Base-by-base conservation (phyloP, 2,797 vertebrate species). In the Phalanger gymnotis region DNA sequence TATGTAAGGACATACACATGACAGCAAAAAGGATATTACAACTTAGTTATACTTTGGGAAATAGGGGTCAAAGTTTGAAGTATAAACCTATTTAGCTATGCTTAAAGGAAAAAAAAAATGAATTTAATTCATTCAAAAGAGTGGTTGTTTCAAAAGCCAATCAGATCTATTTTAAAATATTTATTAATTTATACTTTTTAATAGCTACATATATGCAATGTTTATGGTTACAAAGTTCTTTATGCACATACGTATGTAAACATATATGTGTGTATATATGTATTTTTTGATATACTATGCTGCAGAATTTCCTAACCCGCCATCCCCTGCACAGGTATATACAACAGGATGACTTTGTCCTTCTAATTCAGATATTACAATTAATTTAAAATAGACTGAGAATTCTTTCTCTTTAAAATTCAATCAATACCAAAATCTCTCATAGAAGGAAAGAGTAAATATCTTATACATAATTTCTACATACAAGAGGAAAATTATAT, bases 371-470 rank as follows among this genome's bases (percentile, higher is more conserved):
- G 53, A 0, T 0, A 90, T 1, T 93, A 0, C 11, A 89, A 2
- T 92, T 93, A 30, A 94, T 94, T 94, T 94, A 94, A 97, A 96
- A 96, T 90, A 47, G 34, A 27, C 30, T 58, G 31, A 61, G 11
- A 90, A 95, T 91, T 16, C 31, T 95, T 97, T 53, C 5, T 92
- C 66, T 54, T 57, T 66, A 30, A 93, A 61, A 91, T 90, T 54
- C 3, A 19, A 6, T 34, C 19, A 90, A 95, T 93, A 34, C 40
- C 54, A 30, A 89, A 95, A 93, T n/a, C 34, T 94, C 51, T 94
- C 22, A 93, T 54, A 94, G 54, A 91, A 95, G 54, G 55, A 92
- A 97, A 93, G 9, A 58, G 2, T 4, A 93, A 90, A 47, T 5
- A 94, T 25, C 19, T 95, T 96, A 1, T 61, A n/a, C 25, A 96